Base-by-base conservation (phyloP, 2,113 vertebrate genomes). In the Cyprinodon variegatus region DNA sequence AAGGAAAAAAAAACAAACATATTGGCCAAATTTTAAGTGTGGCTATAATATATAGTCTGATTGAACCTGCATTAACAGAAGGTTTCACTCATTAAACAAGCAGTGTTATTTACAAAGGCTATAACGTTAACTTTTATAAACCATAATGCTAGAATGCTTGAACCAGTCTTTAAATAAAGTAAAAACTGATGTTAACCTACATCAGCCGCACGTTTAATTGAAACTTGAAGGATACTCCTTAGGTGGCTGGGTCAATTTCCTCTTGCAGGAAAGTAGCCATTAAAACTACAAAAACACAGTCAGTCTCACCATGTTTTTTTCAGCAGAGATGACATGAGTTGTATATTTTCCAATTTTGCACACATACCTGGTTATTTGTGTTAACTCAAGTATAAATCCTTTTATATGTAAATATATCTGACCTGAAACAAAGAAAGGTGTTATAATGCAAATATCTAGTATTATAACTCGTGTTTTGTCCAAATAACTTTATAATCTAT, bases 221-320 rank as follows among this genome's bases (percentile, higher is more conserved):
- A 70, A 65, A 61, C 62, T 46, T 79, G 7, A 70, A 78, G 69
- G 62, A 76, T 75, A 37, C 53, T 15, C 29, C 48, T 82, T 37
- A 63, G 65, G 41, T 61, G 60, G 22, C 20, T 74, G 77, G 13
- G n/a, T 70, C 81, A 36, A 78, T 81, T 78, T 84, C 71, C 61
- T 79, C 61, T 40, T 22, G 63, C 53, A 57, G 69, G 12, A 77
- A 70, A 81, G 62, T 36, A 75, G 29, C 41, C 29, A 38, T 75
- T 59, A 63, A 61, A 46, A 48, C 61, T 41, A 74, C 61, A 62
- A 6, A 5, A 11, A 20, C 37, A 45, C 17, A 37, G 13, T 76
- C 36, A 6, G 20, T 45, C 46, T 36, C 10, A 29, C 38, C 39
- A 61, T 36, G 39, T n/a, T 66, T 63, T 45, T 45, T 71, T 20